Conservation (phyloP, 1,140 invertebrate genomes). For the Dendroctonus ponderosae region DNA sequence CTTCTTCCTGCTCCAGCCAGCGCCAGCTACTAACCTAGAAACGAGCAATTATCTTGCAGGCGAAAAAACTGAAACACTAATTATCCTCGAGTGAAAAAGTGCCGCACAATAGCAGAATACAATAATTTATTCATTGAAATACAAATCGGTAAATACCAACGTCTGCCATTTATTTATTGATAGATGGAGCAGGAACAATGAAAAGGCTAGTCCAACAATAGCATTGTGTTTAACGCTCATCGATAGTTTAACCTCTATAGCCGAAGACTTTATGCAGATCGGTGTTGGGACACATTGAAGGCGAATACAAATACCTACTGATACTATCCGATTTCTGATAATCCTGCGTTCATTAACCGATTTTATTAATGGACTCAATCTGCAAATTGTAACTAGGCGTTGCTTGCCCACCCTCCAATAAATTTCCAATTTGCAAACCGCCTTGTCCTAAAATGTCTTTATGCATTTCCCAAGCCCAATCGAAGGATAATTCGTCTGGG, state of each 20-base stretch:
- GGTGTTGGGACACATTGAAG: no score
- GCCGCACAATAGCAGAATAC: conserved; percentile 3
- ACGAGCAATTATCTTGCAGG: background rate
- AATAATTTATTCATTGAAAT: conserved; percentile 18
- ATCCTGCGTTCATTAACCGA: no score
- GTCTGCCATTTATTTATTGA: conserved; percentile 17
- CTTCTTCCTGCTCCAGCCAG: background rate
- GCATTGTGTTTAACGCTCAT: conserved; percentile 14
- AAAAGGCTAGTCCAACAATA: conserved; percentile 31
- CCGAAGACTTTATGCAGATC: conserved; percentile 8
- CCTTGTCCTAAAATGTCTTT: conserved; percentile 19
- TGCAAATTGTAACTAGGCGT: no score
- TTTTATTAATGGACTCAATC: no score
- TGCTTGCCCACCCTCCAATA: background rate
- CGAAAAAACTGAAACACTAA: background rate
- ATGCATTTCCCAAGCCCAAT: conserved; percentile 33
- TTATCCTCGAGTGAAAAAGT: background rate
- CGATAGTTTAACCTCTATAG: conserved; percentile 15
- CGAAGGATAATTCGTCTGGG: conserved; percentile 36
- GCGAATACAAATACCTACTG: no score
- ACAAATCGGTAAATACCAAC: conserved; percentile 22
- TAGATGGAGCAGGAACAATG: conserved; percentile 21
- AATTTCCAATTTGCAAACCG: conserved; percentile 23
- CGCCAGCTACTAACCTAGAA: background rate
- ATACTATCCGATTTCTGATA: no score